These are phyloP conservation scores for Acyrthosiphon pisum DNA, from an alignment of 1,140 invertebrate genomes.

Conservation along the genomic window DNA sequence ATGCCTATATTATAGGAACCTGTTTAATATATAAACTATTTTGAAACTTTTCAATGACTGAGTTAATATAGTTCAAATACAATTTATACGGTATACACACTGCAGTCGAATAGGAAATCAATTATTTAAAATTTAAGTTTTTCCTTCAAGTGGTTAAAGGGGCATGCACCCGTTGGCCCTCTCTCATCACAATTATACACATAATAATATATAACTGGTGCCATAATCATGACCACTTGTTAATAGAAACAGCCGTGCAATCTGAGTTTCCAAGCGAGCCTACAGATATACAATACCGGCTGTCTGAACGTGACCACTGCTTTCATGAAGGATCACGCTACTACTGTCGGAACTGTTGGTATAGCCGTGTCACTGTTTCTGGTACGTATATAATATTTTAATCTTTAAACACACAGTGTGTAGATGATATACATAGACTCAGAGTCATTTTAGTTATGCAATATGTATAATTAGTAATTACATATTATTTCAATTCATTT, in stretches of 20 bases:
- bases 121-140: no score
- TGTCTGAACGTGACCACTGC: constrained; percentile 75
- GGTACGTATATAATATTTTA: constrained; percentile 66
- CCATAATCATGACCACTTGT: background rate
- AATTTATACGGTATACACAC: no score
- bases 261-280: constrained; percentile 65
- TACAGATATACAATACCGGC: constrained; percentile 75
- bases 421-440: background rate
- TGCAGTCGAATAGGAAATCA: no score
- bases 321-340: constrained; percentile 79
- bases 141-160: no score
- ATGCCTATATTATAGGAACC: no score
- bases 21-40: no score
- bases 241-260: constrained; percentile 48
- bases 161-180: no score
- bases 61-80: no score
- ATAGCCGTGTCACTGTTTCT: constrained; percentile 82
- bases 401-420: background rate
- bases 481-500: no score
- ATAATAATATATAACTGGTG: background rate
- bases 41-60: no score
- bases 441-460: background rate
- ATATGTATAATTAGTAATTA: background rate
- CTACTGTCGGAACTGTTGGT: constrained; percentile 80
- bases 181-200: no score